These are phyloP conservation scores for Paralvinella palmiformis DNA, from an alignment of 1,140 invertebrate genomes.

Conservation along the genomic window DNA sequence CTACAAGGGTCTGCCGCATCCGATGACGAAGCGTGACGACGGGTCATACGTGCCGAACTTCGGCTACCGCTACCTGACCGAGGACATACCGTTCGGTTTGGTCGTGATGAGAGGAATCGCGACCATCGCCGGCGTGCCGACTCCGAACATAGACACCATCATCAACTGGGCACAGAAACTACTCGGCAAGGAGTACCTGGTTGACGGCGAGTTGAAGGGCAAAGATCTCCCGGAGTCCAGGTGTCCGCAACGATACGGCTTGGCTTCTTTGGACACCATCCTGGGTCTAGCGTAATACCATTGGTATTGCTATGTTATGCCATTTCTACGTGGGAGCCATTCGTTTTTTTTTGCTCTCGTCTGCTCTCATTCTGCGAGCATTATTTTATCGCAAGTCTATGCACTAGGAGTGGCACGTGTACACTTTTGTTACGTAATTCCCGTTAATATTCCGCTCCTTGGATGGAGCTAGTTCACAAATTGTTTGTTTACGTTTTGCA, in stretches of 20 bases:
- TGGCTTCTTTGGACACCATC: constrained; percentile 26
- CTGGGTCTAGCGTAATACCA: no score
- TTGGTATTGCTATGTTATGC: no score
- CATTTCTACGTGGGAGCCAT: no score
- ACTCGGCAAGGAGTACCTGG: constrained; percentile 34
- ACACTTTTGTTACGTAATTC: no score
- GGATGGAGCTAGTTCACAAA: no score
- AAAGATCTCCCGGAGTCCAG: constrained; percentile 29
- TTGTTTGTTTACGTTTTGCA: no score
- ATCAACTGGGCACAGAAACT: constrained; percentile 36
- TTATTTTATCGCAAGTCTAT: no score
- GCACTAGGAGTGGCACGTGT: no score
- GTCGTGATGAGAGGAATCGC: constrained; percentile 34
- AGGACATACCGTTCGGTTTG: constrained; percentile 35
- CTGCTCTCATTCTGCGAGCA: no score
- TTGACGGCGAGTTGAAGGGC: constrained; percentile 33
- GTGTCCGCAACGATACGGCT: constrained; percentile 34
- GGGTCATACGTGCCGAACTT: constrained; percentile 32
- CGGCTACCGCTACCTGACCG: constrained; percentile 24
- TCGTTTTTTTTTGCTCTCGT: no score
- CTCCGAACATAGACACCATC: constrained; percentile 28
- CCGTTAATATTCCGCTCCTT: no score
- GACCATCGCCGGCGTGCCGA: constrained; percentile 24
- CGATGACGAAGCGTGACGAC: constrained; percentile 27
- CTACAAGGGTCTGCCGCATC: constrained; percentile 30